A percentile compares a stretch with the other conserved stretches of the same genome.
Evolutionary conservation across 2,888 invertebrate species (phyloP).

Genomic region (Dasypolia templi): DNA sequence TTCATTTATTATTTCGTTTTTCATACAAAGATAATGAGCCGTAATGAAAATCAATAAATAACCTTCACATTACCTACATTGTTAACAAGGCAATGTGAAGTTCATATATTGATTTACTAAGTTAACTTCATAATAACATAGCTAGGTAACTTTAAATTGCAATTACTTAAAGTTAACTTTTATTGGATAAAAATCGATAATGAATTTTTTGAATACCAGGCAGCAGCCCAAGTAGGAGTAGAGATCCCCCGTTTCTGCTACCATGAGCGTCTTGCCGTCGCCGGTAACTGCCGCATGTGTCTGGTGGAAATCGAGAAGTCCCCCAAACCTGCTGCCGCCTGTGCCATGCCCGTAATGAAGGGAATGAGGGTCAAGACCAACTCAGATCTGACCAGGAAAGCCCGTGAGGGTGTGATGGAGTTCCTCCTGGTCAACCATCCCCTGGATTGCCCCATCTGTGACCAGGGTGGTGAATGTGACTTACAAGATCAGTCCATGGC

Average conservation of each 20-base stretch:
- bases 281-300: slow-evolving; percentile 99
- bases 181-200: neutral
- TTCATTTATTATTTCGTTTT: no score
- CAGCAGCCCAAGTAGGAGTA: slow-evolving; percentile 98
- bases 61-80: neutral
- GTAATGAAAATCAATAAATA: neutral
- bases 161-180: neutral
- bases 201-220: slow-evolving; percentile 89
- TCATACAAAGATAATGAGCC: neutral
- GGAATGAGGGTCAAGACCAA: slow-evolving; percentile 99
- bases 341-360: slow-evolving; percentile 99
- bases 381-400: slow-evolving; percentile 96
- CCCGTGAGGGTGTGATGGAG: slow-evolving; percentile 98
- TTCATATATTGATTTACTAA: no score
- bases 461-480: slow-evolving; percentile 98
- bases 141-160: no score
- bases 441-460: slow-evolving; percentile 99
- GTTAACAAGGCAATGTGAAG: no score
- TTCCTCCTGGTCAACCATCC: slow-evolving; percentile 99
- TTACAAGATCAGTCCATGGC: slow-evolving; percentile 99
- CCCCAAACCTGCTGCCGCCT: slow-evolving; percentile 99
- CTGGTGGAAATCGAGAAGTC: slow-evolving; percentile 99
- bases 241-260: slow-evolving; percentile 99
- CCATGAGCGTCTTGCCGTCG: slow-evolving; percentile 99
- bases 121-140: no score